These are phyloP conservation scores for Diarsia dahlii DNA, from an alignment of 2,888 invertebrate genomes.

Conservation along the genomic window DNA sequence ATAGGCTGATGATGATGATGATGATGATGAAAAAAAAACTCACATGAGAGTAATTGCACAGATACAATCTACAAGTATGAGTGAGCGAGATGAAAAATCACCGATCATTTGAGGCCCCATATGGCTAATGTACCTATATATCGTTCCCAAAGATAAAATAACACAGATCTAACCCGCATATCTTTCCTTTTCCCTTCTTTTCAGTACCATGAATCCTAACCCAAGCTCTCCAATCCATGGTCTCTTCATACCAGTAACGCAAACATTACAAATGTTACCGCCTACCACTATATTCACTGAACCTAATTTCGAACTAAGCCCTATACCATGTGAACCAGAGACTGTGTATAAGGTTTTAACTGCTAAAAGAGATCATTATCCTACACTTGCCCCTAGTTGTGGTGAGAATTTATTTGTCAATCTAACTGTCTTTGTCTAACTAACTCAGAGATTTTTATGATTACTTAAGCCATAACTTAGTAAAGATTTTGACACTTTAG, in stretches of 20 bases:
- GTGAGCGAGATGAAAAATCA: too few relatives aligned
- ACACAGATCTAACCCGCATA: not conserved
- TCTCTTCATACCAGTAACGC: constrained; percentile 77
- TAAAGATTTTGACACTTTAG: too few relatives aligned
- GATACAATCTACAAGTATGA: too few relatives aligned
- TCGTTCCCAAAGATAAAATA: not conserved
- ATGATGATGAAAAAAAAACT: too few relatives aligned
- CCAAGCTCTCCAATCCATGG: constrained; percentile 51
- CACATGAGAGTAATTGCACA: too few relatives aligned
- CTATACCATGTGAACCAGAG: constrained; percentile 59
- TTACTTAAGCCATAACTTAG: too few relatives aligned
- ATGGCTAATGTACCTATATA: not conserved
- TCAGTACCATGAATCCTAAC: constrained; percentile 52
- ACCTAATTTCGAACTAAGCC: constrained; percentile 64
- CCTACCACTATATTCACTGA: constrained; percentile 43
- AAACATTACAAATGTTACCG: constrained; percentile 81
- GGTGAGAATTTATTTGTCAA: constrained; percentile 73
- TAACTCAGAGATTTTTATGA: too few relatives aligned
- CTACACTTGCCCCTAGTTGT: constrained; percentile 75
- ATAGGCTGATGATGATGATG: too few relatives aligned
- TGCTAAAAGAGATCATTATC: constrained; percentile 78
- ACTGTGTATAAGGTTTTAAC: constrained; percentile 70
- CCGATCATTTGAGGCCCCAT: too few relatives aligned
- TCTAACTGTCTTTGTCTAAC: too few relatives aligned
- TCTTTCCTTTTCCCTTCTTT: constrained; percentile 31